These are phyloP conservation scores for Sinosuthora webbiana DNA, from an alignment of 2,113 vertebrate genomes.

Conservation along the genomic window DNA sequence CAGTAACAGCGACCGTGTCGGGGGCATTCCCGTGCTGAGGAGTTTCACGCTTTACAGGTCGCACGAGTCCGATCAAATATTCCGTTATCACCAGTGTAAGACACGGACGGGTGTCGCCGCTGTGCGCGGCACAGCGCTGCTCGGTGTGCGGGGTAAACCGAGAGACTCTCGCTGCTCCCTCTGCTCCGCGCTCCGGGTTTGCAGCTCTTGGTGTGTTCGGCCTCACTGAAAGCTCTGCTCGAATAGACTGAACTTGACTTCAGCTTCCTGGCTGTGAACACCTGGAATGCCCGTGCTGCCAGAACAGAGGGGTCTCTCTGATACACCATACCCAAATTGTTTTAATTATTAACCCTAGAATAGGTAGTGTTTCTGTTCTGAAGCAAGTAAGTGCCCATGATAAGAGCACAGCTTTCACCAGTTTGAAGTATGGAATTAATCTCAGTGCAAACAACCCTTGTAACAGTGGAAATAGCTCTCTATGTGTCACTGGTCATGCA, in stretches of 20 bases:
- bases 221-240: background rate
- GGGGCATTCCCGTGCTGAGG: background rate
- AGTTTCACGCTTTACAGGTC: background rate
- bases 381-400: background rate
- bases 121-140: background rate
- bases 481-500: background rate
- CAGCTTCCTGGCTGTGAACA: background rate
- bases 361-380: background rate
- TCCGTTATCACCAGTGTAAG: accelerated
- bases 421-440: background rate
- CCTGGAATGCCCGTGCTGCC: accelerated
- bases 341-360: background rate
- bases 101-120: too few relatives aligned
- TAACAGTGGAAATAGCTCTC: background rate
- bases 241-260: accelerated
- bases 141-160: background rate
- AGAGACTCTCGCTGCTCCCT: accelerated
- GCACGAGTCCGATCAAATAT: background rate
- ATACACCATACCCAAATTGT: background rate
- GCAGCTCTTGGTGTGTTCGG: background rate
- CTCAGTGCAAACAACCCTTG: background rate
- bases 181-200: accelerated
- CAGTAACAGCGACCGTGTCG: too few relatives aligned
- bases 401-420: background rate
- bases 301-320: background rate